Percentiles rank a stretch among this genome's conserved stretches.
phyloP scores from a whole-genome alignment of 2,888 invertebrate species.

The Diogma glabrata region DNA sequence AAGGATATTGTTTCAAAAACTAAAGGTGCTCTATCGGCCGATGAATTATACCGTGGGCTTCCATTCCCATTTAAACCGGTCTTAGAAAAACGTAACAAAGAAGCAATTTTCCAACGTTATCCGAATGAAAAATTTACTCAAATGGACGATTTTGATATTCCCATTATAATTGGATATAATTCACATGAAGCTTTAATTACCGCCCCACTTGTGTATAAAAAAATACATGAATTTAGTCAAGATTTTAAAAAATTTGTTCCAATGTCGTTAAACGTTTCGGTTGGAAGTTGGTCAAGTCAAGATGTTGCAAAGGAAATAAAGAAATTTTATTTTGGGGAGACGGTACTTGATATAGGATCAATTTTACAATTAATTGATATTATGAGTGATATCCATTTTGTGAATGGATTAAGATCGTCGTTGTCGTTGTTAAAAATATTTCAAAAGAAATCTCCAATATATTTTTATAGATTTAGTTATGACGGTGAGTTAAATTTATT shows the following conservation, averaged over 20 bases:
- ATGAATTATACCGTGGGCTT: conserved; percentile 28
- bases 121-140: conserved; percentile 38
- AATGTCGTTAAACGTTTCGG: conserved; percentile 22
- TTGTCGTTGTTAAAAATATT: conserved; percentile 25
- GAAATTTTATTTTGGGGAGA: conserved; percentile 38
- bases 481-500: conserved; percentile 42
- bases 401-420: conserved; percentile 25
- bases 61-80: conserved; percentile 28
- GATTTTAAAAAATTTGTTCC: conserved; percentile 30
- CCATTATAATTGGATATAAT: conserved; percentile 42
- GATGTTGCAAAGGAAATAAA: conserved; percentile 25
- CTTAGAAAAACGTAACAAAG: neutral
- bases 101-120: conserved; percentile 24
- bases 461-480: conserved; percentile 46
- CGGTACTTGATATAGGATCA: conserved; percentile 29
- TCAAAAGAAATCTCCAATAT: conserved; percentile 36
- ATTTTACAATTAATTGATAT: conserved; percentile 39
- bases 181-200: conserved; percentile 42
- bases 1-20: conserved; percentile 23
- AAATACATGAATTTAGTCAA: conserved; percentile 23
- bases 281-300: conserved; percentile 20
- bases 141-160: conserved; percentile 32
- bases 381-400: conserved; percentile 38
- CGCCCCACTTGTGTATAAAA: conserved; percentile 23
- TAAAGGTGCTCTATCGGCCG: conserved; percentile 22